Conservation (phyloP, 2,888 invertebrate species). For the Sinhomidia bicolor region DNA sequence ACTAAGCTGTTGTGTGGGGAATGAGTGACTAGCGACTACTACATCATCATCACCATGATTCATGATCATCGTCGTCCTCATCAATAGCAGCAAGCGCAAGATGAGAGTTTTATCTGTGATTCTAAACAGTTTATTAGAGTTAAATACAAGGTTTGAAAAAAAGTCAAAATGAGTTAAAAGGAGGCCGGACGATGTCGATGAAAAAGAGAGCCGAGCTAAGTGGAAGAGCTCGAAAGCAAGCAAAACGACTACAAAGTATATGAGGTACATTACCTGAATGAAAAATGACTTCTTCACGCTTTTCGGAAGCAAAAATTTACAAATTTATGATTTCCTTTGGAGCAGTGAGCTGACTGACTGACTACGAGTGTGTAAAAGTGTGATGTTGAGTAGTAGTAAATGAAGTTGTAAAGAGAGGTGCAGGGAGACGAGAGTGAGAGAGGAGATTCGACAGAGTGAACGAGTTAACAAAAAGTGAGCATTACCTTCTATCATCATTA, state of each 20-base stretch:
- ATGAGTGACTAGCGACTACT: conserved; percentile 9
- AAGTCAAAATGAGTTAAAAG: neutral
- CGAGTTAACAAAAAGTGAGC: neutral
- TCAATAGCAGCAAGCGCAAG: too few species aligned
- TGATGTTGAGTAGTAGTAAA: conserved; percentile 11
- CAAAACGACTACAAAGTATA: conserved; percentile 4
- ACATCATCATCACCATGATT: neutral
- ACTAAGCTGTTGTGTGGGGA: neutral
- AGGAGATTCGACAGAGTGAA: conserved; percentile 33
- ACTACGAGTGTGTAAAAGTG: neutral
- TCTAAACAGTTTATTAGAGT: too few species aligned
- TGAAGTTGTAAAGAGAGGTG: neutral
- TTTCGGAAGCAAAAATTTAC: conserved; percentile 80
- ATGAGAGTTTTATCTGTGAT: too few species aligned
- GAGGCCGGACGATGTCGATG: neutral
- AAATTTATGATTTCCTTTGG: conserved; percentile 80
- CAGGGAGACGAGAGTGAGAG: neutral
- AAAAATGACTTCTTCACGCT: conserved; percentile 80
- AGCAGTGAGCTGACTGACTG: conserved; percentile 4
- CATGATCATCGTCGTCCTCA: too few species aligned
- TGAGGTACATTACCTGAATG: conserved; percentile 78
- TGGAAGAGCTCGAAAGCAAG: neutral
- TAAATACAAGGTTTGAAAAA: too few species aligned
- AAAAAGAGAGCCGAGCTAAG: neutral
- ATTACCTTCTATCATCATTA: conserved; percentile 56